Evolutionary conservation across 2,797 vertebrate species (phyloP), one percentile per base, ranked within the genome.

Genomic region (Intellagama lesueurii): DNA sequence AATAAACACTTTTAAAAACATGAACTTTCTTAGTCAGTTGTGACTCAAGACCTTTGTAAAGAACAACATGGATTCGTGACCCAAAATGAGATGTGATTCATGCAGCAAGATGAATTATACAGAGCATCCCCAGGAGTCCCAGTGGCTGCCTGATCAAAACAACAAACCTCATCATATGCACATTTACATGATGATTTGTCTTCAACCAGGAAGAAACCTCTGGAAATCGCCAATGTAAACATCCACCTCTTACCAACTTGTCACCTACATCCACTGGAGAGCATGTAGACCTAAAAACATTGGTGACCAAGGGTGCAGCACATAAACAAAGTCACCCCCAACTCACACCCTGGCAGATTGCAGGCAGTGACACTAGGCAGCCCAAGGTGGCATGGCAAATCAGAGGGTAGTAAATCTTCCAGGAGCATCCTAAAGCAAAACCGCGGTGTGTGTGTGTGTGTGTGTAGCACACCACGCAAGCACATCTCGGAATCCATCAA

Each of bases 261-360:
- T 8, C 83, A 86, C 26, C 22, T 1, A 17, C n/a, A 40, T 75
- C 72, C 35, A 40, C 24, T 24, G 11, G 68, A 22, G 22, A 56
- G 35, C 22, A 52, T 66, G 56, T 44, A 52, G 35, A n/a, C 17
- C n/a, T 49, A 49, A 80, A 72, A 90, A 80, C 19, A 87, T 89
- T 90, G 89, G 88, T 30, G 44, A 89, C 90, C 90, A 87, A 32
- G 75, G 82, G 52, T 66, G 60, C 89, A 87, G 90, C 90, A 85
- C 81, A 90, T 91, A 92, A 94, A 95, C 93, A 95, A 95, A 96
- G 95, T 22, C 40, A 93, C 87, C 87, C 30, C 56, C 5, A n/a
- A 35, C 76, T 17, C 24, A 6, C 3, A 26, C 35, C 32, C 2
- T 6, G 16, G 47, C 44, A 75, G 35, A 72, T 5, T 26, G 14